Evolutionary conservation across 1,140 invertebrate species (phyloP).

Genomic region (Macrobrachium nipponense): DNA sequence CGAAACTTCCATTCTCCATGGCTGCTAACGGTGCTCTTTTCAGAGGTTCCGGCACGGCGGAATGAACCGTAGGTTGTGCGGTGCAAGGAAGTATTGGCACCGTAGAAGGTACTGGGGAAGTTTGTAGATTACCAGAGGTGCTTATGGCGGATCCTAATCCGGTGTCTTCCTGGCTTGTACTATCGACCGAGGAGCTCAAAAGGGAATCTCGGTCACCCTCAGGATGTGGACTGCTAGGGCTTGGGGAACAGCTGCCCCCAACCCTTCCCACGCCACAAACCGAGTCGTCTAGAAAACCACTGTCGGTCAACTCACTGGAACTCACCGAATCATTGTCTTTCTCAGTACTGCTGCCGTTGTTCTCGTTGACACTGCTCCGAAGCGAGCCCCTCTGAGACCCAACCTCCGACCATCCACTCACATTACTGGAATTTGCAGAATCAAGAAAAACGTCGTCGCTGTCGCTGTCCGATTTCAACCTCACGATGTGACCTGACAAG

Average conservation of each 20-base stretch:
- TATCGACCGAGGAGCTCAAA: conserved; percentile 56
- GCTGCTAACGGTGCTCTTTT: conserved; percentile 62
- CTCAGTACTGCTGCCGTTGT: conserved; percentile 26
- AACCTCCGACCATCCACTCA: conserved; percentile 16
- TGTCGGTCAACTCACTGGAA: conserved; percentile 57
- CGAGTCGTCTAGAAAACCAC: conserved; percentile 57
- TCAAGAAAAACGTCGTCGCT: conserved; percentile 56
- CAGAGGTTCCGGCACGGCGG: conserved; percentile 24
- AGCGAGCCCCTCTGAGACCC: conserved; percentile 12
- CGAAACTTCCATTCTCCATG: conserved; percentile 63
- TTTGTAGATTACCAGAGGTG: not conserved
- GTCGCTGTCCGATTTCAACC: conserved; percentile 53
- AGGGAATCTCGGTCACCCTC: conserved; percentile 59
- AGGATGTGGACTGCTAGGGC: conserved; percentile 16
- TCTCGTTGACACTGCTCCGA: not conserved
- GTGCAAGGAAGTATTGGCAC: conserved; percentile 36
- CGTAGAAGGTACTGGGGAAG: conserved; percentile 9
- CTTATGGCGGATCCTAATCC: conserved; percentile 27
- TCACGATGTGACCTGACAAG: conserved; percentile 13
- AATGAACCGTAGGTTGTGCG: conserved; percentile 16
- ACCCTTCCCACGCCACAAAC: conserved; percentile 39
- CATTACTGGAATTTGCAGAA: conserved; percentile 6
- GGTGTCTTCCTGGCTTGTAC: conserved; percentile 49
- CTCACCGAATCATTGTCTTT: conserved; percentile 40
- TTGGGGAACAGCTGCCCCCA: conserved; percentile 25